A percentile compares a stretch with the other conserved stretches of the same genome.
Evolutionary conservation across 2,113 vertebrate species (phyloP).

Genomic region (Hippoglossus stenolepis): DNA sequence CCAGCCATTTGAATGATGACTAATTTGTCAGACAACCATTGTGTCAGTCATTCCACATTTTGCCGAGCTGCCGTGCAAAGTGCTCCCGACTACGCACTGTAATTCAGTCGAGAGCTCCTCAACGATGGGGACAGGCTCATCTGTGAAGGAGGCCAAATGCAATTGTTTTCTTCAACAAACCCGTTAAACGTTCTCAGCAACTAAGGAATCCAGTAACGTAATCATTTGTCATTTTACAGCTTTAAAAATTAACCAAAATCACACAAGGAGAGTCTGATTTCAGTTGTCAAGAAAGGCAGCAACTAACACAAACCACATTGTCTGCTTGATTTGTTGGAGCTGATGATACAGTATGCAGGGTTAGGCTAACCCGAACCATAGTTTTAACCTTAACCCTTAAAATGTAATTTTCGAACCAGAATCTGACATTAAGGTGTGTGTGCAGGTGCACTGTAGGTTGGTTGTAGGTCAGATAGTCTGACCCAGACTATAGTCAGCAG

Average conservation of each 20-base stretch:
- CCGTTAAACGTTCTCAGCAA: too few species aligned
- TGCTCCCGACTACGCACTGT: neutral
- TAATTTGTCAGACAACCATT: neutral
- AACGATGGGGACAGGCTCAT: neutral
- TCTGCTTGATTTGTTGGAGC: neutral
- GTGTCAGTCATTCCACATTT: constrained; percentile 4
- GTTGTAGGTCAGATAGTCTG: neutral
- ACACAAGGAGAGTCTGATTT: neutral
- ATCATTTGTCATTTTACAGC: neutral
- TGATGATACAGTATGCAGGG: neutral
- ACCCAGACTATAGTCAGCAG: neutral
- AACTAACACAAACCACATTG: neutral
- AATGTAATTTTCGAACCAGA: too few species aligned
- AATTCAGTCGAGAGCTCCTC: neutral
- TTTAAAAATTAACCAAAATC: too few species aligned
- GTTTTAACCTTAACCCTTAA: too few species aligned
- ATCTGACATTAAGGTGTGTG: neutral
- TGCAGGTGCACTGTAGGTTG: neutral
- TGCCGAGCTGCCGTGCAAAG: neutral
- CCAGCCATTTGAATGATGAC: neutral
- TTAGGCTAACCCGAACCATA: too few species aligned
- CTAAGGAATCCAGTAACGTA: too few species aligned
- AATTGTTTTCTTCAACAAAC: too few species aligned
- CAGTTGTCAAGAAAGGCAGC: neutral
- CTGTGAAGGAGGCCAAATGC: neutral